Evolutionary conservation across 2,888 invertebrate genomes (phyloP), one percentile per base, ranked within the genome.

Genomic region (Pinctada fucata): DNA sequence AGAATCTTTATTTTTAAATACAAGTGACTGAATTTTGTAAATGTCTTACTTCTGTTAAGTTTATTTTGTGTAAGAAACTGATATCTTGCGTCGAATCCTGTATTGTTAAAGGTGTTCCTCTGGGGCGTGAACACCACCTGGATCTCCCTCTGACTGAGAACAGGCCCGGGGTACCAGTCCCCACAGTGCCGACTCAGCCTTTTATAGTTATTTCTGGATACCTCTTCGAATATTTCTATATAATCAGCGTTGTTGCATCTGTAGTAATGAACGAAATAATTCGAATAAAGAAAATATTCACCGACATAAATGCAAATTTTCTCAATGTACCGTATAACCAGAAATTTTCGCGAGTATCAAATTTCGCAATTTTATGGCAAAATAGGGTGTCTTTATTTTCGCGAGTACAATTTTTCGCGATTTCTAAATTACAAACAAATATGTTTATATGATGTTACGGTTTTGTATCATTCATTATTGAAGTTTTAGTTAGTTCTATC

Each of bases 71-170:
- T 72, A 63, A 86, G 48, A 93, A 99, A 99, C 88, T 97, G 96
- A 93, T 98, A 99, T 88, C 96, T 95, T 13, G 98, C 99, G 92
- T 97, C 97, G 93, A 99, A 99, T 49, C 99, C 99, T 88, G 97
- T 97, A 85, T 96, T 97, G 72, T 98, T 97, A 71, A 50, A 52
- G 78, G 95, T 95, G 85, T 96, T 95, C 50, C 95, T 94, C 92
- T 99, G 96, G 52, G 99, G 97, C 91, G 97, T 96, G 88, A 99
- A 95, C 77, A 97, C 95, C 79, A 99, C 95, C 91, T 97, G 96
- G 85, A 99, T 95, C 64, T 97, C 97, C 82, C 95, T 95, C 66
- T 97, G 96, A 76, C 98, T 97, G 93, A 98, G 97, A 88, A 98
- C 95, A 68, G 99, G 99, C 69, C 99, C 99, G 10, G 99, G 99